Base-by-base conservation (phyloP, 2,888 invertebrate genomes). In the Exephanes ischioxanthus region DNA sequence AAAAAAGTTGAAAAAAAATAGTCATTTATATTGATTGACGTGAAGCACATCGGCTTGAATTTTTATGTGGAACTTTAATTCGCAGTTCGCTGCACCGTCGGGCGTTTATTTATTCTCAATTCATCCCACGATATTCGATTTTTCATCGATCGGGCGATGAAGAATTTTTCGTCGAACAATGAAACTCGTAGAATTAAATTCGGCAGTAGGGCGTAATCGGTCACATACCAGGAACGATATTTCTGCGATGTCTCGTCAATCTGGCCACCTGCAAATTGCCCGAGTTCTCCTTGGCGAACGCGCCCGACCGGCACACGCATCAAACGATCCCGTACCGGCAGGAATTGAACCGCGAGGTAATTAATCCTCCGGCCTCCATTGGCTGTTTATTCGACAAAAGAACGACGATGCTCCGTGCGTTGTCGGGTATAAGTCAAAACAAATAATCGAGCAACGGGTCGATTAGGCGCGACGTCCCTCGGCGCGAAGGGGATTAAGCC, bases 401-500 rank as follows among this genome's bases (percentile, higher is more conserved):
- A 53, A 6, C 19, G 53, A 19, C n/a, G 53, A 19, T 9, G 53
- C 4, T 26, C 26, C 4, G 22, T 14, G 22, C 3, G 58, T 11
- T 33, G 5, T 68, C 68, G 14, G 45, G 68, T 68, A 22, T 11
- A 45, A 45, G 41, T 41, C 19, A 37, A 45, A 45, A 68, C 19
- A 45, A 41, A 41, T 41, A 22, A 45, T 68, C 45, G 41, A 22
- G 68, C 68, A 45, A 16, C 48, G 45, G 68, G 45, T 48, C 41
- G 45, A 58, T 58, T 41, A 68, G 26, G 41, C 48, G 45, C 68
- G 68, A 26, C 68, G 45, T 22, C 41, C 7, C 45, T 26, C 4
- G 48, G 22, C n/a, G 22, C 68, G 45, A 22, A 14, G 45, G 68
- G 45, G 26, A 45, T 68, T 26, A 26, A 68, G 22, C 19, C 68